phyloP scores from a whole-genome alignment of 2,888 invertebrate genomes.

The Papilio gigon region DNA sequence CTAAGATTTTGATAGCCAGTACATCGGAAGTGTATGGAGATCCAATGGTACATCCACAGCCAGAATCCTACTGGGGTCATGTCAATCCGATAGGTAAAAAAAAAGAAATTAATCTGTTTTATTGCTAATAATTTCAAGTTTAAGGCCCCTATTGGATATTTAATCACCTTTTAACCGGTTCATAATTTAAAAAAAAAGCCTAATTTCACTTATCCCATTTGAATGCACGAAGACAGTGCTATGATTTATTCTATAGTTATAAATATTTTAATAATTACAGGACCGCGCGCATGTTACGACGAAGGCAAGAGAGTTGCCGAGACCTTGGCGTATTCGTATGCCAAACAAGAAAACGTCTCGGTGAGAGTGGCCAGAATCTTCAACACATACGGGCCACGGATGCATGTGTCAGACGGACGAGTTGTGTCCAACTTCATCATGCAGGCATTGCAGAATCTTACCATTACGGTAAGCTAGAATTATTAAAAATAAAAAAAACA shows the following conservation, averaged over 20 bases:
- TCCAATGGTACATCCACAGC: conserved; percentile 98
- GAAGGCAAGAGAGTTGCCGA: conserved; percentile 99
- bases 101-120: not conserved
- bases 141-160: no score
- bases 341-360: conserved; percentile 97
- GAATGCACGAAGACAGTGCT: no score
- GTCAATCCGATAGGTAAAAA: conserved; percentile 95
- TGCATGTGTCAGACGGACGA: conserved; percentile 99
- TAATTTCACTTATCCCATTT: no score
- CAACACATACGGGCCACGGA: conserved; percentile 99
- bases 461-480: conserved; percentile 89
- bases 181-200: not conserved
- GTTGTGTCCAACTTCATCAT: conserved; percentile 99
- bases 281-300: conserved; percentile 98
- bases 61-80: conserved; percentile 99
- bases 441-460: conserved; percentile 96
- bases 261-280: conserved; percentile 64
- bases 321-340: conserved; percentile 96
- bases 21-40: conserved; percentile 99
- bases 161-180: no score
- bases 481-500: no score
- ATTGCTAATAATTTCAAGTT: no score
- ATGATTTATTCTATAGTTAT: not conserved
- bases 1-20: conserved; percentile 96
- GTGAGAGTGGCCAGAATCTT: conserved; percentile 99